Evolutionary conservation across 2,888 invertebrate species (phyloP), one percentile per base, ranked within the genome.

Genomic region (Lithophane leautieri): DNA sequence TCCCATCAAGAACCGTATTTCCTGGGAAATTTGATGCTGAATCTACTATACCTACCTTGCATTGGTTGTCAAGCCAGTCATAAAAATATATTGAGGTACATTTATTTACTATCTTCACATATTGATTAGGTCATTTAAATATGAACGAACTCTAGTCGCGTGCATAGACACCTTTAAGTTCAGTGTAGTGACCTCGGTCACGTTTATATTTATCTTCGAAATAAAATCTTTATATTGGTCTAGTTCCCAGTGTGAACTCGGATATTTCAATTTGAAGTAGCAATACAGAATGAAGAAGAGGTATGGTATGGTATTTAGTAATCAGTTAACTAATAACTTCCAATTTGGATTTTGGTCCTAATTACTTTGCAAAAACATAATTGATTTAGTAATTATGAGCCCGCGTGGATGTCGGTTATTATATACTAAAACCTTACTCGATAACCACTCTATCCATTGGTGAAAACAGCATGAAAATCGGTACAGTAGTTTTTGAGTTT

Each of bases 111-210:
- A 42, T 79, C 63, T 68, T 67, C 52, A 73, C 67, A 73, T 81
- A 72, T 72, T 70, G 69, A 70, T 62, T 73, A 82, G 82, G 82
- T 73, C 66, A 85, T 82, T 73, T 85, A 82, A 78, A 83, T 84
- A 81, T 78, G 82, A 78, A 85, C 73, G 85, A 85, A 83, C 85
- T 85, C 69, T 67, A 66, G 73, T 78, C 82, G 73, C 69, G 70
- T 82, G 78, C 76, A 79, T 73, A 73, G 63, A 73, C 82, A 81
- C 80, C 73, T 85, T 66, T 81, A 83, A 79, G 78, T 78, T 86
- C 73, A 83, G 83, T 81, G 78, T 86, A 76, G 70, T 81, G 84
- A 86, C 86, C 86, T 85, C 81, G 72, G 70, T 73, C 76, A 81
- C 78, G 74, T 83, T 83, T 80, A 76, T 79, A 69, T 82, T 56